These are phyloP conservation scores for Spisula subtruncata DNA, from an alignment of 2,888 invertebrate genomes.

Conservation along the genomic window DNA sequence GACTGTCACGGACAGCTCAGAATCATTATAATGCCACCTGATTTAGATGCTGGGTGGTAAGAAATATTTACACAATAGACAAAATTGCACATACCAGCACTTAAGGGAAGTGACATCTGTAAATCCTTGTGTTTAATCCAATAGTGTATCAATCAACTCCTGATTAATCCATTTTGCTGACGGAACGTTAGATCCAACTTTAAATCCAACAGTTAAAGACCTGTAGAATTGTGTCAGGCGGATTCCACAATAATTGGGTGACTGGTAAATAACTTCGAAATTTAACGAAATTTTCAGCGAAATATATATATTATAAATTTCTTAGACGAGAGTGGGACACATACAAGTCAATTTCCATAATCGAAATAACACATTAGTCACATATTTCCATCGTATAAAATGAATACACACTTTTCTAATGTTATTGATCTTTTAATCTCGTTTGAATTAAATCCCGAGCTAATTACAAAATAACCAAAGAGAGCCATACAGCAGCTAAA, in stretches of 20 bases:
- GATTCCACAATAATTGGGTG: neutral
- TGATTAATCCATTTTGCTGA: neutral
- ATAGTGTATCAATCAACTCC: neutral
- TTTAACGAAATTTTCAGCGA: neutral
- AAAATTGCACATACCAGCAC: neutral
- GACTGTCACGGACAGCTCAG: too few relatives aligned
- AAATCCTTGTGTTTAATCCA: neutral
- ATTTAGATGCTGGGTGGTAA: too few relatives aligned
- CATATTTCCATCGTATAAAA: neutral
- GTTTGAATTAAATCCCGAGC: neutral
- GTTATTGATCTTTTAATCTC: constrained; percentile 5
- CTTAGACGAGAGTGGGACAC: too few relatives aligned
- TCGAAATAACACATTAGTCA: constrained; percentile 13
- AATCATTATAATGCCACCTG: too few relatives aligned
- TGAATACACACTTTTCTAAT: neutral
- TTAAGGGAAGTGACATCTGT: constrained; percentile 6
- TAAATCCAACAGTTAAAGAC: constrained; percentile 12
- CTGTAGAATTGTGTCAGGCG: neutral
- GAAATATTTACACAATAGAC: neutral
- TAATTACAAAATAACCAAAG: neutral
- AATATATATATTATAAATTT: neutral
- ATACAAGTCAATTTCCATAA: neutral
- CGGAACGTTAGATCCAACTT: neutral
- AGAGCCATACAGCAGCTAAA: constrained; percentile 7
- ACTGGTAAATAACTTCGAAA: neutral